A percentile compares a stretch with the other conserved stretches of the same genome.
Conservation (phyloP, 2,113 vertebrate genomes). For the Hippopotamus amphibius region DNA sequence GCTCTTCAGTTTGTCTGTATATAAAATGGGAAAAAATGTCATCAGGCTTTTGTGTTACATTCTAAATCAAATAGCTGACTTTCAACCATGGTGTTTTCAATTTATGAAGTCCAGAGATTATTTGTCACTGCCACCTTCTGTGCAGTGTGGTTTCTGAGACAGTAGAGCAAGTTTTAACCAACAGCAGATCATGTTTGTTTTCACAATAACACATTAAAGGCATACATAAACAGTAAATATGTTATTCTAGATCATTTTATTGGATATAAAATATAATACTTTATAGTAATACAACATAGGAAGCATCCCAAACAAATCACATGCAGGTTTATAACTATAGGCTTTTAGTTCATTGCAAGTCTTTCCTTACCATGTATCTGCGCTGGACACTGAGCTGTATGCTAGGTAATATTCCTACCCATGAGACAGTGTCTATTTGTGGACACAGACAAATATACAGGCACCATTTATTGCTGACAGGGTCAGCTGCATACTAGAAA, state of each 20-base stretch:
- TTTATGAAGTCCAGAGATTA: background rate
- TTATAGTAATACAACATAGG: background rate
- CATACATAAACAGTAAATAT: background rate
- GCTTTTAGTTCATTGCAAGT: background rate
- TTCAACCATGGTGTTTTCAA: background rate
- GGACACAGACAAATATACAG: background rate
- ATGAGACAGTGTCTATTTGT: background rate
- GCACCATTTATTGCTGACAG: background rate
- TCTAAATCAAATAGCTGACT: constrained; percentile 36
- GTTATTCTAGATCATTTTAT: background rate
- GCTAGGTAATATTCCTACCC: background rate
- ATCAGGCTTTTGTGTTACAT: constrained; percentile 19
- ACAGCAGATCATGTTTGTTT: background rate
- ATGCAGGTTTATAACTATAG: background rate
- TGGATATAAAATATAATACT: background rate
- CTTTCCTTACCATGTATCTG: background rate
- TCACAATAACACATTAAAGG: background rate
- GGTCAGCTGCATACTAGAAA: rapidly evolving
- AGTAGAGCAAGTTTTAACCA: background rate
- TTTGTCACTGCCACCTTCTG: background rate
- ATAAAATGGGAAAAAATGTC: constrained; percentile 31
- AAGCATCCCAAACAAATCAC: background rate
- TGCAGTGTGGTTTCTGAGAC: background rate
- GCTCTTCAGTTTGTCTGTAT: constrained; percentile 35
- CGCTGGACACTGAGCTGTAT: background rate